Conservation (phyloP, 2,888 invertebrate species). For the Netelia virgata region DNA sequence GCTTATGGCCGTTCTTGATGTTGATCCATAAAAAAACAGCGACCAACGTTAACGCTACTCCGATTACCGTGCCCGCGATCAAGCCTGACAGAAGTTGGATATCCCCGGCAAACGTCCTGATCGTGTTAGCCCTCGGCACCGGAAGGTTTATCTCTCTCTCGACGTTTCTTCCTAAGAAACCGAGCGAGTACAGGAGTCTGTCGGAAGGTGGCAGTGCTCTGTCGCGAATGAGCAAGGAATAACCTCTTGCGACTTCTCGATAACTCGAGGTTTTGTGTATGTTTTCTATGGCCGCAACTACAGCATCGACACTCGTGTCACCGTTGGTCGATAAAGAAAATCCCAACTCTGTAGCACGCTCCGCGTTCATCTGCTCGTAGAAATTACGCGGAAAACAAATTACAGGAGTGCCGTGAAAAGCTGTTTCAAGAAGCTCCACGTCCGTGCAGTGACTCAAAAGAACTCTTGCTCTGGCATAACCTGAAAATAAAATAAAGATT, state of each 20-base stretch:
- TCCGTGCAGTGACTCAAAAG: conserved; percentile 81
- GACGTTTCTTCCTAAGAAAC: conserved; percentile 78
- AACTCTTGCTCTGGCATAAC: conserved; percentile 79
- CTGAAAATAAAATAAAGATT: conserved; percentile 68
- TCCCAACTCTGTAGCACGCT: conserved; percentile 78
- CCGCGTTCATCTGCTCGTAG: conserved; percentile 77
- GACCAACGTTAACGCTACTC: conserved; percentile 49
- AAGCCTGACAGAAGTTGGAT: conserved; percentile 77
- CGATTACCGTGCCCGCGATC: conserved; percentile 76
- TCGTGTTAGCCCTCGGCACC: conserved; percentile 67
- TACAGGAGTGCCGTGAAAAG: conserved; percentile 82
- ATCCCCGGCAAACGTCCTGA: conserved; percentile 77
- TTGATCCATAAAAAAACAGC: conserved; percentile 28
- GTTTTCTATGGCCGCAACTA: conserved; percentile 72
- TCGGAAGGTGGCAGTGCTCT: conserved; percentile 81
- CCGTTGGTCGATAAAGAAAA: conserved; percentile 72
- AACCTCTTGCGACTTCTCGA: conserved; percentile 79
- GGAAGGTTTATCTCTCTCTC: conserved; percentile 76
- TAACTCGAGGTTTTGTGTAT: conserved; percentile 77
- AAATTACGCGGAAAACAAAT: conserved; percentile 81
- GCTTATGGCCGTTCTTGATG: conserved; percentile 33
- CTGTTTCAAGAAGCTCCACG: conserved; percentile 80
- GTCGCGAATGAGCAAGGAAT: conserved; percentile 81
- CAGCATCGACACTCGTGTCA: conserved; percentile 69
- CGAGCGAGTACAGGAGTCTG: conserved; percentile 80